These are phyloP conservation scores for Eolophus roseicapilla DNA, from an alignment of 2,113 vertebrate genomes.

Conservation along the genomic window DNA sequence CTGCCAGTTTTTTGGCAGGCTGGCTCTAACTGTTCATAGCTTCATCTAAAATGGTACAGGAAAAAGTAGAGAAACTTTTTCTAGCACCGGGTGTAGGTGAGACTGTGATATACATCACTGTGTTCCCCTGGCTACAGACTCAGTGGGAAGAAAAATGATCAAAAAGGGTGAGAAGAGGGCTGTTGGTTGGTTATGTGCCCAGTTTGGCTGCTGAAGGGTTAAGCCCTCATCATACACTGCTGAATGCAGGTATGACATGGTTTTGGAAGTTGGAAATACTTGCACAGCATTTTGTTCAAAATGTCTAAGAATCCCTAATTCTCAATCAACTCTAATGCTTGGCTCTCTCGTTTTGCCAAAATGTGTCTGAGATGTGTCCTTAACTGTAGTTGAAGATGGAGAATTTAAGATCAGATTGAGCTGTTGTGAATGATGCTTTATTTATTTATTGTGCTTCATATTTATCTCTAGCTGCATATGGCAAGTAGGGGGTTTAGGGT, in stretches of 20 bases:
- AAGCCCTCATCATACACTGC: neutral
- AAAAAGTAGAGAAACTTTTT: neutral
- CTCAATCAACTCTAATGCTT: neutral
- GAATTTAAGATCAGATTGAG: neutral
- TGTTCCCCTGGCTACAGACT: neutral
- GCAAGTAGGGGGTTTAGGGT: rapidly evolving
- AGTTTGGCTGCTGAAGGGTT: neutral
- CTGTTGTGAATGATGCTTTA: neutral
- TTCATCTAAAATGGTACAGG: neutral
- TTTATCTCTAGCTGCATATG: neutral
- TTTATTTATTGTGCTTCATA: neutral
- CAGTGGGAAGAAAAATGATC: neutral
- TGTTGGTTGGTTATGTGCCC: neutral
- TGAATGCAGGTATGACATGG: neutral
- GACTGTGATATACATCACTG: neutral
- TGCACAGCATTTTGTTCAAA: neutral
- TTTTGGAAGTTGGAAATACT: neutral
- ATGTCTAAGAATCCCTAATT: neutral
- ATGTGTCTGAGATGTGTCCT: neutral
- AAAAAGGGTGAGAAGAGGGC: neutral
- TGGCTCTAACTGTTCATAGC: neutral
- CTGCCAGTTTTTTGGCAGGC: neutral
- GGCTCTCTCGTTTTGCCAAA: neutral
- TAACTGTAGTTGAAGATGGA: neutral
- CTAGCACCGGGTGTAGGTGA: neutral